phyloP scores from a whole-genome alignment of 2,113 vertebrate species.

The Sapajus apella region DNA sequence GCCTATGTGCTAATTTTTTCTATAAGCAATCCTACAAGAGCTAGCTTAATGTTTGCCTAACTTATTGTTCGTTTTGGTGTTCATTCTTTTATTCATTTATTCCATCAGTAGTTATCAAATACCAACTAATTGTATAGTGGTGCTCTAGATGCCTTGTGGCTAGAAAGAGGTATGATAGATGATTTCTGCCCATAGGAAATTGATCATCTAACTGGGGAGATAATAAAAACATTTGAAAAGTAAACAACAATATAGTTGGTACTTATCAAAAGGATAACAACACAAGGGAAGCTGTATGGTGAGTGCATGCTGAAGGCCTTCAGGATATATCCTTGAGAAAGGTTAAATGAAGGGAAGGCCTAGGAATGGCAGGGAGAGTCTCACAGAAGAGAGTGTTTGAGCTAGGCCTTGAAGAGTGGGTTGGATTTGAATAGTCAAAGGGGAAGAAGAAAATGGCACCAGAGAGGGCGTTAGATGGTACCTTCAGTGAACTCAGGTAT shows the following conservation, averaged over 20 bases:
- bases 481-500: background rate
- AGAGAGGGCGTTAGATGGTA: background rate
- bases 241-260: background rate
- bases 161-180: background rate
- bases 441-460: background rate
- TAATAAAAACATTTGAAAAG: conserved; percentile 5
- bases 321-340: background rate
- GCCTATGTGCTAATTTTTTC: background rate
- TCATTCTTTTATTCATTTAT: background rate
- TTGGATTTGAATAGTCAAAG: background rate
- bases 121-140: background rate
- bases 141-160: background rate
- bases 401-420: background rate
- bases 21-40: background rate
- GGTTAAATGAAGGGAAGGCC: background rate
- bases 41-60: background rate
- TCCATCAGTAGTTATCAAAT: background rate
- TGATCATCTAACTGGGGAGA: background rate
- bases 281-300: background rate
- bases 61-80: background rate
- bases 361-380: background rate
- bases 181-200: background rate
- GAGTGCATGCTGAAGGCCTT: background rate
- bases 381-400: background rate
- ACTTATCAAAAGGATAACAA: background rate